phyloP scores from a whole-genome alignment of 2,888 invertebrate genomes.

The Dendrolimus pini region DNA sequence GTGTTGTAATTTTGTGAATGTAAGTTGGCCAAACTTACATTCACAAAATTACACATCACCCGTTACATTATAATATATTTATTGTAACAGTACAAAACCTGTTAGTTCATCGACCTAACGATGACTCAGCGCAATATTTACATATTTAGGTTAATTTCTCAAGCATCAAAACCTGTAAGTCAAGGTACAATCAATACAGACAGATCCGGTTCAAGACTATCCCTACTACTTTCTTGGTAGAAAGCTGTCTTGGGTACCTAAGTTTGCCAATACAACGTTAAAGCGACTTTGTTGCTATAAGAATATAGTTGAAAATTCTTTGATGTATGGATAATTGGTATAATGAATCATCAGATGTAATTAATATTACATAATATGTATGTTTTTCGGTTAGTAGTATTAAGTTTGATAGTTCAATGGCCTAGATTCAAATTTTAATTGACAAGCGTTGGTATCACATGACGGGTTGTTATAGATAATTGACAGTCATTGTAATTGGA shows the following conservation, averaged over 20 bases:
- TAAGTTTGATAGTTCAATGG: constrained; percentile 17
- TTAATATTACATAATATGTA: constrained; percentile 47
- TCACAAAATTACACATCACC: too few relatives aligned
- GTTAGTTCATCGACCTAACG: not conserved
- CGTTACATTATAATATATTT: too few relatives aligned
- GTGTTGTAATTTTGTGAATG: too few relatives aligned
- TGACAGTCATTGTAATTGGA: too few relatives aligned
- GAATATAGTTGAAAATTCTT: constrained; percentile 10
- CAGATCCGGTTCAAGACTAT: constrained; percentile 37
- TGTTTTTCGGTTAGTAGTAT: constrained; percentile 61
- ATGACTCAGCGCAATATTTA: not conserved
- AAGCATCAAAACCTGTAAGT: constrained; percentile 29
- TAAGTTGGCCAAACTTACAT: too few relatives aligned
- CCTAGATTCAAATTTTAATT: constrained; percentile 6
- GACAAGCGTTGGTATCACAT: not conserved
- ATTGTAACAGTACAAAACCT: too few relatives aligned
- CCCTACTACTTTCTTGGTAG: constrained; percentile 40
- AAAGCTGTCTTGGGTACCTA: constrained; percentile 29
- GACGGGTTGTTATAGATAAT: too few relatives aligned
- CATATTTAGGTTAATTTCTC: constrained; percentile 1
- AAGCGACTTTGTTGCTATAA: constrained; percentile 4
- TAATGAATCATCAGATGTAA: constrained; percentile 24
- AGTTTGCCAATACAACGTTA: constrained; percentile 1
- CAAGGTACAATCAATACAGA: constrained; percentile 14
- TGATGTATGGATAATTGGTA: constrained; percentile 8